Conservation (phyloP, 37 sponge, comb jelly and placozoan species). For the Axinella damicornis region DNA sequence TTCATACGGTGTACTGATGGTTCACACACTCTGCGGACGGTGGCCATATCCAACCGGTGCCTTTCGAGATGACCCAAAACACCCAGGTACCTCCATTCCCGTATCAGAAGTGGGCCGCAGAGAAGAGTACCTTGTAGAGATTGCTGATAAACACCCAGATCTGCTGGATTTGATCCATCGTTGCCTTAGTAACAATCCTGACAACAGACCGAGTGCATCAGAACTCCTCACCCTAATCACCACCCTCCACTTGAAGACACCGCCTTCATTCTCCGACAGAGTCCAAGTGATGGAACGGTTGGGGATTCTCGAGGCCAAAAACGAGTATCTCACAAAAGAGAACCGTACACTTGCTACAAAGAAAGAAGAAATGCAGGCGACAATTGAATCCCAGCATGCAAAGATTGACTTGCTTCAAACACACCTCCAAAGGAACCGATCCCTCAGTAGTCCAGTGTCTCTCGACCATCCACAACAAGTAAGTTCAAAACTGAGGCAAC, state of each 20-base stretch:
- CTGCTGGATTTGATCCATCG: neutral
- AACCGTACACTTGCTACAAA: neutral
- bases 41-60: constrained; percentile 8
- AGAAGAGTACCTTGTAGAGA: neutral
- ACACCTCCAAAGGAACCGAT: too few species aligned
- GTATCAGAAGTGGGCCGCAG: neutral
- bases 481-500: too few species aligned
- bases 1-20: neutral
- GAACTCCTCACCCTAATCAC: neutral
- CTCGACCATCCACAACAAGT: too few species aligned
- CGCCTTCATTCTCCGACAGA: neutral
- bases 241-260: neutral
- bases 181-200: neutral
- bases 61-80: neutral
- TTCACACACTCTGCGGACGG: neutral
- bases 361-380: neutral
- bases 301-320: neutral
- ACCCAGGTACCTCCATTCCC: neutral
- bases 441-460: too few species aligned
- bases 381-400: too few species aligned
- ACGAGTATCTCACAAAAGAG: neutral
- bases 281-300: constrained; percentile 11
- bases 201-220: neutral
- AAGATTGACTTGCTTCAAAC: too few species aligned
- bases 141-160: constrained; percentile 2